A percentile compares a stretch with the other conserved stretches of the same genome.
phyloP scores from a whole-genome alignment of 2,888 invertebrate genomes.

The Eupsilia transversa region DNA sequence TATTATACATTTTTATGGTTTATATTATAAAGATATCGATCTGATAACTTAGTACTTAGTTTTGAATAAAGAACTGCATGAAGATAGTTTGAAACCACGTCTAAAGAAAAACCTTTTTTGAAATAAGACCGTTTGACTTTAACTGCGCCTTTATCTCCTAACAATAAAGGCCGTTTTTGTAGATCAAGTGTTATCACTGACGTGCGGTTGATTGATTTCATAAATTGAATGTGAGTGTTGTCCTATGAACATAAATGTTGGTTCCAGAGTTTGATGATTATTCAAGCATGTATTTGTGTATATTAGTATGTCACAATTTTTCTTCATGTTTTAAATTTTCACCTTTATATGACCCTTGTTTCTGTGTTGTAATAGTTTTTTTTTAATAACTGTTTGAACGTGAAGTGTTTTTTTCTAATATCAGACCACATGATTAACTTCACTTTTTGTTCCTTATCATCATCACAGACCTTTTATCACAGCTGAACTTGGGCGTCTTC shows the following conservation, averaged over 20 bases:
- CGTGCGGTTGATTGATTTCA: background rate
- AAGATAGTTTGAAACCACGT: too few species aligned
- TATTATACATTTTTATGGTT: too few species aligned
- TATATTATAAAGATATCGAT: too few species aligned
- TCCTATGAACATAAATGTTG: conserved; percentile 14
- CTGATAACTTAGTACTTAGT: background rate
- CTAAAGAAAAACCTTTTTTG: background rate
- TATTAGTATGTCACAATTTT: background rate
- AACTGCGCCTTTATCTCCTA: background rate
- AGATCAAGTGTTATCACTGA: background rate
- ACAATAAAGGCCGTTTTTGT: background rate
- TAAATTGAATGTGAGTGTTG: conserved; percentile 29
- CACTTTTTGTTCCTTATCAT: background rate
- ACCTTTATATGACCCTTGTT: background rate
- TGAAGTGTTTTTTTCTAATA: conserved; percentile 1
- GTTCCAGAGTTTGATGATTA: background rate
- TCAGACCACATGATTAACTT: background rate
- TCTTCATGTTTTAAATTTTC: background rate
- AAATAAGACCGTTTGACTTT: background rate
- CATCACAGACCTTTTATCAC: background rate
- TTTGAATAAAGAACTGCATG: background rate
- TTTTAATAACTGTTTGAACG: background rate
- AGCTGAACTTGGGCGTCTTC: background rate
- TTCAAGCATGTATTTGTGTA: conserved; percentile 36
- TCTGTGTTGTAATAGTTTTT: conserved; percentile 22